phyloP scores from a whole-genome alignment of 2,797 vertebrate genomes.

The Syncerus caffer region DNA sequence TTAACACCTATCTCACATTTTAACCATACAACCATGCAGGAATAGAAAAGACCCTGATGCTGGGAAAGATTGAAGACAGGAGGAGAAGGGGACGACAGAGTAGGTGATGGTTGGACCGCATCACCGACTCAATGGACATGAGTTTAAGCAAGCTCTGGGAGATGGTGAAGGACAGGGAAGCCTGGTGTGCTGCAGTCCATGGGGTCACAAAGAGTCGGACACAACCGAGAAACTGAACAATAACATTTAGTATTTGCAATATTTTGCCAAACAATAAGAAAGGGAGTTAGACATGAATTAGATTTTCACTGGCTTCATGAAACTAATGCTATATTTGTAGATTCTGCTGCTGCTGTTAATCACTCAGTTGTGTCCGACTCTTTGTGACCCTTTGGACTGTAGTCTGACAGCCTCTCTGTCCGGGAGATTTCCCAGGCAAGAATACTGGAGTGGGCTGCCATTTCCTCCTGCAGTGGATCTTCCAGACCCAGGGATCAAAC shows the following conservation, averaged over 20 bases:
- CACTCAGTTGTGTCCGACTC: neutral
- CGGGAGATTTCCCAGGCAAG: neutral
- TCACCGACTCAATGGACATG: neutral
- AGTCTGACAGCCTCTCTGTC: neutral
- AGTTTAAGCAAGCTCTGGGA: neutral
- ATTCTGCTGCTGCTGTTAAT: neutral
- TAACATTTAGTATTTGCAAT: neutral
- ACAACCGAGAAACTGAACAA: neutral
- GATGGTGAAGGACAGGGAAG: neutral
- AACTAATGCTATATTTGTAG: neutral
- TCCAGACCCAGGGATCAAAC: neutral
- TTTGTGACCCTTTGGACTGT: neutral
- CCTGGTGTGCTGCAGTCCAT: neutral
- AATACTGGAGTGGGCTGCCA: neutral
- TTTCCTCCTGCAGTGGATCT: neutral
- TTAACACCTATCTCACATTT: neutral
- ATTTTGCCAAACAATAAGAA: neutral
- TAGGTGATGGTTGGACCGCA: neutral
- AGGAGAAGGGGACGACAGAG: neutral
- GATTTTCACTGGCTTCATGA: neutral
- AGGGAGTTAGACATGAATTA: neutral
- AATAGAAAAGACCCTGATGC: neutral
- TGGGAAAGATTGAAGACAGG: neutral
- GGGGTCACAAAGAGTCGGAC: fast-evolving
- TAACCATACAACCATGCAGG: neutral